Percentiles rank a stretch among this genome's conserved stretches.
phyloP scores from a whole-genome alignment of 2,888 invertebrate species.

The Trichopoda pennipes region DNA sequence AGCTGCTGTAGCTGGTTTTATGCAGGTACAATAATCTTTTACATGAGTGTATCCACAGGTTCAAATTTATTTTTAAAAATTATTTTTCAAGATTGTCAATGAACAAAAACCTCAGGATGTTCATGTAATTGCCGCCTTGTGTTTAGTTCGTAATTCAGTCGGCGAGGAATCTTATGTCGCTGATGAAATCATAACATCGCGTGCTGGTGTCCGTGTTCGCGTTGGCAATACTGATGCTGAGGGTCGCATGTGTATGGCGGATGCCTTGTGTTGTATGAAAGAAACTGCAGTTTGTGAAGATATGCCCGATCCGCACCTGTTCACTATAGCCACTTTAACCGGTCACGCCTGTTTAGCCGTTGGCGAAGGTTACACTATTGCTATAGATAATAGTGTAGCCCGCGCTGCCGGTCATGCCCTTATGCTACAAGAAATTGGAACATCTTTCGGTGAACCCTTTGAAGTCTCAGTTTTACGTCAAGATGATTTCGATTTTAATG shows the following conservation, averaged over 20 bases:
- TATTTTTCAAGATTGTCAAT: slow-evolving; percentile 73
- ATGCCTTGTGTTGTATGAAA: slow-evolving; percentile 89
- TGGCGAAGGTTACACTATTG: slow-evolving; percentile 88
- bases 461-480: slow-evolving; percentile 89
- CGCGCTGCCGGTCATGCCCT: slow-evolving; percentile 81
- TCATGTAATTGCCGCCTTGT: slow-evolving; percentile 90
- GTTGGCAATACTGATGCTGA: slow-evolving; percentile 98
- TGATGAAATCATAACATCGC: slow-evolving; percentile 93
- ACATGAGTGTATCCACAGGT: no score
- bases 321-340: slow-evolving; percentile 94
- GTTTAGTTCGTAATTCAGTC: slow-evolving; percentile 94
- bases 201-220: slow-evolving; percentile 91
- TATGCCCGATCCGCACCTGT: slow-evolving; percentile 90
- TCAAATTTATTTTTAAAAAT: no score
- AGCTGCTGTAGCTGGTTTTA: slow-evolving; percentile 94
- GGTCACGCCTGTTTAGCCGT: slow-evolving; percentile 89
- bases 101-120: slow-evolving; percentile 85
- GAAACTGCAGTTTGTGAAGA: slow-evolving; percentile 83
- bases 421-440: slow-evolving; percentile 77
- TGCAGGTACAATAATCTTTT: slow-evolving; percentile 84
- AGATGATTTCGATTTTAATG: slow-evolving; percentile 87
- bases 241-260: slow-evolving; percentile 96
- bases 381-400: slow-evolving; percentile 90
- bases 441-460: slow-evolving; percentile 85
- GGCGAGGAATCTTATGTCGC: slow-evolving; percentile 93